Base-by-base conservation (phyloP, 2,113 vertebrate genomes). In the Centropus unirufus region DNA sequence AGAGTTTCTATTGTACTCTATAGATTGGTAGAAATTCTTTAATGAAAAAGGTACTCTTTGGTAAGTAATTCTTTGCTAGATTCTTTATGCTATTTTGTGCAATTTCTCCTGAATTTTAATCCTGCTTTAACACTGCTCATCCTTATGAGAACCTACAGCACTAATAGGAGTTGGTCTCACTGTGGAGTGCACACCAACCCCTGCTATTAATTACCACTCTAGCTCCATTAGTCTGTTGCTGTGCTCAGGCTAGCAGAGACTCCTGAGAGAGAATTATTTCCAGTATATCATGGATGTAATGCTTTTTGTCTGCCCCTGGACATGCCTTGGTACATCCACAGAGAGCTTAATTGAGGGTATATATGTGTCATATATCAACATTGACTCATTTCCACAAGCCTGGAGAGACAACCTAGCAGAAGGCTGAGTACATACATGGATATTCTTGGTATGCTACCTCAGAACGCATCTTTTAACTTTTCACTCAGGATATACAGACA, bases 181-280 rank as follows among this genome's bases (percentile, higher is more conserved):
- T 57, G 27, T 19, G 32, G 36, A 57, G 15, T 4, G 21, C 32
- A 64, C n/a, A 36, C n/a, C 91, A 64, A 62, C 10, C 20, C 21
- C 36, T 59, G 20, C 40, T 61, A 63, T 64, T 49, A 66, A 55
- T 73, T 52, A 42, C 29, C 1, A 5, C 20, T 34, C 32, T 5
- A 21, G 46, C 14, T 54, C 19, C 0, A 0, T 58, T 42, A 84
- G 19, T 36, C 6, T 68, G 11, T 14, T 68, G 23, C 64, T 47
- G 36, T 10, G 46, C 44, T 85, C 34, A 40, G 44, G 30, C 23
- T 68, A 34, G 32, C 21, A 85, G 75, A 26, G 9, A 20, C 24
- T 42, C 39, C 52, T 21, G 42, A 78, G 47, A 74, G 24, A 39
- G 18, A 72, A 73, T 52, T 64, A 68, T 36, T 73, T 83, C 27